Base-by-base conservation (phyloP, 2,797 vertebrate species). In the Neomorphus geoffroyi region DNA sequence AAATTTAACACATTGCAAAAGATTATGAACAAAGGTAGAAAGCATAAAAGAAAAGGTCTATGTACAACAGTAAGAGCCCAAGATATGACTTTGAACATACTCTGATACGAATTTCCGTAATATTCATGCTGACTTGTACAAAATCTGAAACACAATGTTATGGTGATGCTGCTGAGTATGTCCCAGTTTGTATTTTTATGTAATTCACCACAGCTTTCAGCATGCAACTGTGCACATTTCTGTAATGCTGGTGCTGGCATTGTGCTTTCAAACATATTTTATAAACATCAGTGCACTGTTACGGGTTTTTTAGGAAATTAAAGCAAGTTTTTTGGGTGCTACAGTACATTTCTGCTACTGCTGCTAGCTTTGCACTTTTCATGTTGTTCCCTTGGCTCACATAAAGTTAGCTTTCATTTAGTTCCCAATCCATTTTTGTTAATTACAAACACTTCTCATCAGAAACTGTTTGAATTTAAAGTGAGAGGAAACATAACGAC, bases 381-480 rank as follows among this genome's bases (percentile, higher is more conserved):
- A 32, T 30, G 26, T 72, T 58, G 32, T n/a, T 86, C 82, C 66
- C 54, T 35, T 57, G 51, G 24, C 26, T 96, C 41, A 39, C 26
- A 70, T 86, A 79, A 81, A 86, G 39, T 72, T 79, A 77, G 32
- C 13, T 95, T 93, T 91, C 67, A 58, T 90, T 94, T 92, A 57
- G 54, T 88, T 92, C 22, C 58, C 46, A 66, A 84, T 88, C 21
- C 32, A 79, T 91, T 95, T 92, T 70, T 80, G 90, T 85, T 96
- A 79, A 90, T 81, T 95, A 69, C 28, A 66, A 74, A 74, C 65
- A 71, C 69, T 80, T 91, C 91, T 72, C 73, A 60, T 81, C 32
- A 69, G 77, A 83, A 93, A 92, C 35, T 50, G 33, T 86, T 88
- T 93, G 41, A 91, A 86, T 81, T 86, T 88, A 92, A 93, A 73